Conservation (phyloP, 2,888 invertebrate species). For the Limnephilus marmoratus region DNA sequence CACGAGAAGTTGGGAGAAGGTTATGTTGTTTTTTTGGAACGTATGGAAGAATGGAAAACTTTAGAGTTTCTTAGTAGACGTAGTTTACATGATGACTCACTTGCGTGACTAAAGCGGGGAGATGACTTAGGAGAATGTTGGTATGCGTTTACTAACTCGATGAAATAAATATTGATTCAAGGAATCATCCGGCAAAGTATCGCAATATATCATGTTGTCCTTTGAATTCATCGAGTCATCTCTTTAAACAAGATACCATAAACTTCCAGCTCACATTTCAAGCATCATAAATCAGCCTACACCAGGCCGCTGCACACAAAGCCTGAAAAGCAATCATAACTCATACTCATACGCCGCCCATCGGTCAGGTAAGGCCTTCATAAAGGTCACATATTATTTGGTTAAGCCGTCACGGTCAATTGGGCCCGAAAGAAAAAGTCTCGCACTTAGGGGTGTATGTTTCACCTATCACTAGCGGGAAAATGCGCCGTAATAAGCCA, state of each 20-base stretch:
- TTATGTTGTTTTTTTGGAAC: too few species aligned
- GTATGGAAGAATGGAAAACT: too few species aligned
- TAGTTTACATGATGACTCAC: too few species aligned
- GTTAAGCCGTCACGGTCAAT: slow-evolving; percentile 23
- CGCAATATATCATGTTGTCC: background rate
- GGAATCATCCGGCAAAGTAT: background rate
- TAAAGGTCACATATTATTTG: slow-evolving; percentile 26
- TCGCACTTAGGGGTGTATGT: background rate
- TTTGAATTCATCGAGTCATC: background rate
- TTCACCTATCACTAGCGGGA: background rate
- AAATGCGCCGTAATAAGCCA: background rate
- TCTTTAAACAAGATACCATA: background rate
- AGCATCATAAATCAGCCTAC: background rate
- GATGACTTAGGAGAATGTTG: too few species aligned
- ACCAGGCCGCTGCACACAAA: background rate
- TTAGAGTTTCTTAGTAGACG: too few species aligned
- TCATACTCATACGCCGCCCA: background rate
- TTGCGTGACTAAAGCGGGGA: too few species aligned
- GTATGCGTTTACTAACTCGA: background rate
- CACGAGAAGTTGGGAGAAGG: too few species aligned
- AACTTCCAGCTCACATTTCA: slow-evolving; percentile 15
- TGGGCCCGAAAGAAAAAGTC: background rate
- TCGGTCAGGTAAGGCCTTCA: background rate
- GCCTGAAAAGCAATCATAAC: background rate
- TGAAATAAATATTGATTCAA: background rate